Percentiles rank a stretch among this genome's conserved stretches.
These are phyloP conservation scores for Herpetotheres cachinnans DNA, from an alignment of 2,113 vertebrate species.

Conservation along the genomic window DNA sequence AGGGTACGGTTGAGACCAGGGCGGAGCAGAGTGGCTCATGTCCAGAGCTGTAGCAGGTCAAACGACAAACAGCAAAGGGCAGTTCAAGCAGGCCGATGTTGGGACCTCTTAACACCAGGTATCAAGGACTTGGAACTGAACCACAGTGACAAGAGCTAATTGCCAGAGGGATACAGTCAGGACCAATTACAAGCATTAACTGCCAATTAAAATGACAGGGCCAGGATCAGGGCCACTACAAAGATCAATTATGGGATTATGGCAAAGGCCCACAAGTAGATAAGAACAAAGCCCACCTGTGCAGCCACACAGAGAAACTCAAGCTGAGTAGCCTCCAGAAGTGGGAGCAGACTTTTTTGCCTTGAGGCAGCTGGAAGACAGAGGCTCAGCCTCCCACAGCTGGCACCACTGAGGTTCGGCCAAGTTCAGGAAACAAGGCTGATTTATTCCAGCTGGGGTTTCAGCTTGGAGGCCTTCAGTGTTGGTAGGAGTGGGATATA, in stretches of 20 bases:
- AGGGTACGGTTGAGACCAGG: not conserved
- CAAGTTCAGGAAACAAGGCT: not conserved
- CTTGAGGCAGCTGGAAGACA: not conserved
- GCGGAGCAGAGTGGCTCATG: not conserved
- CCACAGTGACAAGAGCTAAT: conserved; percentile 29
- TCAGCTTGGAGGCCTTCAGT: not conserved
- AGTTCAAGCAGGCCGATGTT: not conserved
- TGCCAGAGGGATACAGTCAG: not conserved
- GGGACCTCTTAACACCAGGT: conserved; percentile 33
- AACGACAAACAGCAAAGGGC: not conserved
- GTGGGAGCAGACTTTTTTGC: not conserved
- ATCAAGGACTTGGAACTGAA: conserved; percentile 24
- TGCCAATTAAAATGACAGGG: conserved; percentile 52
- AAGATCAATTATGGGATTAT: conserved; percentile 47
- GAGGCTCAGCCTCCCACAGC: not conserved
- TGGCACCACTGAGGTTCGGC: not conserved
- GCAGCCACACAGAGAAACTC: not conserved
- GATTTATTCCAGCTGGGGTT: not conserved
- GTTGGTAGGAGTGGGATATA: not conserved
- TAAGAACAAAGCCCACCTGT: conserved; percentile 26
- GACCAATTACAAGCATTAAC: conserved; percentile 52
- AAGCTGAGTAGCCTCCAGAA: not conserved
- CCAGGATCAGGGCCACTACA: conserved; percentile 1
- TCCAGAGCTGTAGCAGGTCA: not conserved
- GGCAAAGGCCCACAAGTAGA: not conserved